Base-by-base conservation (phyloP, 2,113 vertebrate species). In the Pyxicephalus adspersus region DNA sequence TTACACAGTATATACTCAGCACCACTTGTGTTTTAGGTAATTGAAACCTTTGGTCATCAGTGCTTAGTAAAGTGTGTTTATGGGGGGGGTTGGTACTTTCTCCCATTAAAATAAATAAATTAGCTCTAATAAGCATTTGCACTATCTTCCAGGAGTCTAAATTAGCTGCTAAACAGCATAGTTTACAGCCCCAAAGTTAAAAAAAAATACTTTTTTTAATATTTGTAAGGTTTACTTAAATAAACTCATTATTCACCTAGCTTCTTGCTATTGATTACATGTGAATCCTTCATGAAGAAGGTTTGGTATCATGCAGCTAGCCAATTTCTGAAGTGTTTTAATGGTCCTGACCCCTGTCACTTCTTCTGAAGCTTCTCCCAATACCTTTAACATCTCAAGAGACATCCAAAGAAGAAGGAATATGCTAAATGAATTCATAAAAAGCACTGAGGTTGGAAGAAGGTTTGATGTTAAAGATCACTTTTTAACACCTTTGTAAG, bases 291-390 rank as follows among this genome's bases (percentile, higher is more conserved):
- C 9, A 29, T 34, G 23, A 26, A 8, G 29, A 54, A 25, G 68
- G 55, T 28, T 55, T n/a, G 34, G 52, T 52, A 31, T 29, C 19
- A 72, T 16, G 29, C 31, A 57, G 28, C 28, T 31, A 22, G 28
- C 26, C 55, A 2, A 73, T 34, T 73, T 55, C 22, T 58, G 28
- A 73, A 34, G 11, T 31, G 16, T 57, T 58, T 26, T 58, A 58
- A 57, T n/a, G 70, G 70, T 73, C 15, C 5, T 72, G 68, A 55
- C 51, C 68, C 13, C 28, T 55, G 68, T 55, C 52, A 29, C 7
- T 54, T 52, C 19, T 70, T 16, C 55, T 72, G 18, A 72, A 22
- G 20, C 29, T 25, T 18, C 54, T 55, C 19, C 52, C 52, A 25
- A 57, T 57, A 57, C 29, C 50, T 22, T 73, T n/a, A 16, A 58